Percentiles rank a stretch among this genome's conserved stretches.
These are phyloP conservation scores for Mesocentrotus franciscanus DNA, from an alignment of 53 echinoderm and acorn worm species.

Conservation along the genomic window DNA sequence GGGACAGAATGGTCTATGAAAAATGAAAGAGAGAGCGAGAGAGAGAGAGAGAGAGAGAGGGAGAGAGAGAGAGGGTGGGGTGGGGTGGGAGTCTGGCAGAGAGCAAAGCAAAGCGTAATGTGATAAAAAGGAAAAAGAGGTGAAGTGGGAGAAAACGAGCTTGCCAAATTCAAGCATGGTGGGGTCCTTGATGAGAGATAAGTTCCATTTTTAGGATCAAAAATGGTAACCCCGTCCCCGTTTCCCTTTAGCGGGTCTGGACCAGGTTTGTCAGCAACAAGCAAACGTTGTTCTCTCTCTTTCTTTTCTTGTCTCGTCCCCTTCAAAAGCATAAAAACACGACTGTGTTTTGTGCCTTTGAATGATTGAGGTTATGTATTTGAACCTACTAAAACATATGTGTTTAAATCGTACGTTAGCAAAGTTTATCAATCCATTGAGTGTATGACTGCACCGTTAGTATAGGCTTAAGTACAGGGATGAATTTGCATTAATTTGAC, in stretches of 20 bases:
- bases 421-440: no score
- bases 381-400: no score
- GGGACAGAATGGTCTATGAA: neutral
- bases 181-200: neutral
- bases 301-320: neutral
- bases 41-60: neutral
- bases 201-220: constrained; percentile 1
- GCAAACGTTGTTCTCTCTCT: neutral
- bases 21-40: neutral
- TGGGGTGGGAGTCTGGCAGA: neutral
- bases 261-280: neutral
- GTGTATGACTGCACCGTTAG: no score
- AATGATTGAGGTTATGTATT: no score
- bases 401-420: no score
- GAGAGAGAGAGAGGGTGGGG: neutral
- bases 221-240: constrained; percentile 12
- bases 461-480: no score
- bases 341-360: no score
- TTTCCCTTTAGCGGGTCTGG: neutral
- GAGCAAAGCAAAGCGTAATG: neutral
- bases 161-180: neutral
- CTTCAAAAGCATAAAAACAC: no score
- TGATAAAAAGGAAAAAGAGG: neutral
- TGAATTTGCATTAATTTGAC: no score
- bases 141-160: neutral